These are phyloP conservation scores for Macrotrachela quadricornifera DNA, from an alignment of 1,140 invertebrate genomes.

Conservation along the genomic window DNA sequence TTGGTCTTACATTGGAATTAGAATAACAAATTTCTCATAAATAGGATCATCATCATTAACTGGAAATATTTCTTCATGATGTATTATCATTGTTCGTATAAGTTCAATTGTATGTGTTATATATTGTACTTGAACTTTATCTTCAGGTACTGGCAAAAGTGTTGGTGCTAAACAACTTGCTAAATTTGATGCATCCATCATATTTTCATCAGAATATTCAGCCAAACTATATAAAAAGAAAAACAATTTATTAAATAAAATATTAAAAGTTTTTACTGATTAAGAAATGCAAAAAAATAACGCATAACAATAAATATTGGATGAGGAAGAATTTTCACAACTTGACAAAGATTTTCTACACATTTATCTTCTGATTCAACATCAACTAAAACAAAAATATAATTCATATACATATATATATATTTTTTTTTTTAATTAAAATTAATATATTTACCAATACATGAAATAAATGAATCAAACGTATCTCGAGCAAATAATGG, in stretches of 20 bases:
- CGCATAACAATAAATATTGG: slow-evolving; percentile 65
- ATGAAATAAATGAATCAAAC: slow-evolving; percentile 62
- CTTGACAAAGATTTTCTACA: slow-evolving; percentile 3
- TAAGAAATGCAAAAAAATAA: slow-evolving; percentile 82
- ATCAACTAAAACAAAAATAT: no score
- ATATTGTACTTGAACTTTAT: slow-evolving; percentile 68
- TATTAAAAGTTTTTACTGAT: slow-evolving; percentile 49
- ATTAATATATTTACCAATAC: no score
- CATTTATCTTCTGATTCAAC: no score
- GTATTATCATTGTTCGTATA: slow-evolving; percentile 73
- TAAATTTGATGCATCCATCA: slow-evolving; percentile 95
- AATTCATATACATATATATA: no score
- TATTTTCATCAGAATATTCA: slow-evolving; percentile 78
- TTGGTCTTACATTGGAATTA: no score
- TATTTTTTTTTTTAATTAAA: no score
- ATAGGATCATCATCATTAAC: slow-evolving; percentile 12
- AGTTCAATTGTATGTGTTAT: slow-evolving; percentile 81
- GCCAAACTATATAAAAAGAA: slow-evolving; percentile 41
- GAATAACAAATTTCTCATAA: slow-evolving; percentile 6
- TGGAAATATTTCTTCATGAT: slow-evolving; percentile 68
- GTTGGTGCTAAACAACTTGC: slow-evolving; percentile 94
- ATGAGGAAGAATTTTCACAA: slow-evolving; percentile 46
- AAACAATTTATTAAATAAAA: background rate
- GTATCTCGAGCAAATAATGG: slow-evolving; percentile 73
- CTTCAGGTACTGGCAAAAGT: slow-evolving; percentile 75